Evolutionary conservation across 2,888 invertebrate genomes (phyloP), one percentile per base, ranked within the genome.

Genomic region (Stenoptilia bipunctidactyla): DNA sequence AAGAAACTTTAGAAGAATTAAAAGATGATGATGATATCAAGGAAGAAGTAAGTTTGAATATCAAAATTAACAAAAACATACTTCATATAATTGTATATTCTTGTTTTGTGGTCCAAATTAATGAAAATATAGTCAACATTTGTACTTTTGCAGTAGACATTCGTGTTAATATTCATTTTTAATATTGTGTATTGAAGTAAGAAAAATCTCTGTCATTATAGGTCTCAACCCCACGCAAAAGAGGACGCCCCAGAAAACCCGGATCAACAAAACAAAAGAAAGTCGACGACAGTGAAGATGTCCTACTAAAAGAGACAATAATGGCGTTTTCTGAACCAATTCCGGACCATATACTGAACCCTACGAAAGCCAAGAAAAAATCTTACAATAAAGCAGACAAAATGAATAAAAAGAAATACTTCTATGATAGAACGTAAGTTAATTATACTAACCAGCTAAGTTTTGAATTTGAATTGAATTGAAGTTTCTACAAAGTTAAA

Each of bases 271-370:
- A 55, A 15, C 47, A 48, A 3, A 53, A 54, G 13, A 38, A 51
- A 0, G 64, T 66, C 27, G 62, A 65, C 1, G 71, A 70, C 0
- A 63, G 61, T 0, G 82, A 83, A 39, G 84, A 84, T 38, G 66
- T 85, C 30, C 61, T 85, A 1, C 61, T 83, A 1, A 77, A 83
- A 48, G 85, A 85, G 48, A 84, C 85, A 0, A 82, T 85, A 40
- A 50, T 84, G 62, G 85, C 84, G 0, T 76, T 70, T 59, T 77
- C 84, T 0, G 83, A 84, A 49, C 84, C 85, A 1, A 79, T 85
- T 0, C 77, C 84, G 0, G 82, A 83, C 0, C 72, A 77, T 43
- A 66, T 83, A 14, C 61, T 84, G 4, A 77, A 84, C 43, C 80
- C 83, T 0, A 76, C 80, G 41, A 74, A 74, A 0, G 75, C 66